Base-by-base conservation (phyloP, 2,888 invertebrate species). In the Pocota personata region DNA sequence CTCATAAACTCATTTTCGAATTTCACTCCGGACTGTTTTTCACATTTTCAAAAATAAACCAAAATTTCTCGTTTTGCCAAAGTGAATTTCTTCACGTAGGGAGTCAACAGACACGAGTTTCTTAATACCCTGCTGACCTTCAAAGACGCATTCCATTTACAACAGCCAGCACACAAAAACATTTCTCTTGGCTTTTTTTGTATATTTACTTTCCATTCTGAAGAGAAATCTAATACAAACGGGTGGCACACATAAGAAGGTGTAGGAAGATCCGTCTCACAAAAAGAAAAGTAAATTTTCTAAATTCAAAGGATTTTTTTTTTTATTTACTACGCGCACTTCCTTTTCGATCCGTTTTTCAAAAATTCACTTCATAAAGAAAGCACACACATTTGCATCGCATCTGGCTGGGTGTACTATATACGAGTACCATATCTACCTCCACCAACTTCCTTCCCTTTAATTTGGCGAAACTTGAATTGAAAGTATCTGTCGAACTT, bases 281-380 rank as follows among this genome's bases (percentile, higher is more conserved):
- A 66, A 37, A 14, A 19, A 21, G 14, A 37, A 37, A 62, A 46
- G 55, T 32, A 76, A 35, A 48, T 55, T 43, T 62, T 62, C 55
- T 62, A 48, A 82, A 62, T 64, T 55, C 55, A 75, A 75, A 67
- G 64, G 77, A 64, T 64, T 76, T 76, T 64, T 30, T n/a, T 58
- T 43, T 76, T 27, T 58, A 37, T 71, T 46, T 76, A n/a, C 62
- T 40, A 40, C 52, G 16, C 40, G 35, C 19, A 71, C 60, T 62
- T 78, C 60, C 52, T 78, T 48, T 55, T 21, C 57, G 57, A 82
- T 62, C 55, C 62, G 52, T 46, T 62, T 78, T 55, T 75, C 24
- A 19, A 21, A 16, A 27, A 58, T 69, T 48, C 14, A 58, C 32
- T 58, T 46, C 32, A 24, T 24, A 4, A n/a, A n/a, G 24, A 24